Evolutionary conservation across 2,113 vertebrate genomes (phyloP), one percentile per base, ranked within the genome.

Genomic region (Dasyurus viverrinus): DNA sequence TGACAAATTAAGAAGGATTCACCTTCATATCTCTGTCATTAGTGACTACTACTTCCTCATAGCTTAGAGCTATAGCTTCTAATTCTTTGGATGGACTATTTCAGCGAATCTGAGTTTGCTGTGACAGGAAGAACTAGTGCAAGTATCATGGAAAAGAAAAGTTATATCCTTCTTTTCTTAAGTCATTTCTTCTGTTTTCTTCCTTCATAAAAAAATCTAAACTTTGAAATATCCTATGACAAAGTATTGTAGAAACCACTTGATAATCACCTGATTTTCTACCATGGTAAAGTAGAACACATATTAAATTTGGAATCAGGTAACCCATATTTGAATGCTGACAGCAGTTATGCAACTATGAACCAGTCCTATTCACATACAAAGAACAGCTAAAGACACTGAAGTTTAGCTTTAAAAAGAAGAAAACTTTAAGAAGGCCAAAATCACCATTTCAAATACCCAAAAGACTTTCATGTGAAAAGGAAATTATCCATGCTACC

Each of bases 181-280:
- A 90, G 25, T 60, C 93, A 97, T 60, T 76, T 96, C 76, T 46
- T 60, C 8, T 23, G 14, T 91, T 53, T 27, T 9, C 50, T 90
- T 30, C 36, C 90, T 68, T 54, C 92, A 30, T 25, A 91, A 94
- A 52, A 48, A 94, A 90, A 89, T 89, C 53, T 91, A 10, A 1
- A 89, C 90, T 90, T 90, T 89, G 47, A 36, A 7, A 89, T 27
- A 24, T 92, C 5, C 22, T 47, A 26, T 12, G 7, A 52, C 89
- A 76, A 46, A 25, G 47, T 52, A 8, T 53, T 93, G 89, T 92
- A 94, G 93, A 90, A 26, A 19, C 9, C 27, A n/a, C 36, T 93
- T 96, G 89, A 93, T 95, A 53, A 93, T 47, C 50, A 55, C 48
- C 26, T 54, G 89, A 27, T 89, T 93, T 42, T 93, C 36, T 12